Evolutionary conservation across 92 coral and sea anemone species (phyloP).

Genomic region (Heteractis magnifica): DNA sequence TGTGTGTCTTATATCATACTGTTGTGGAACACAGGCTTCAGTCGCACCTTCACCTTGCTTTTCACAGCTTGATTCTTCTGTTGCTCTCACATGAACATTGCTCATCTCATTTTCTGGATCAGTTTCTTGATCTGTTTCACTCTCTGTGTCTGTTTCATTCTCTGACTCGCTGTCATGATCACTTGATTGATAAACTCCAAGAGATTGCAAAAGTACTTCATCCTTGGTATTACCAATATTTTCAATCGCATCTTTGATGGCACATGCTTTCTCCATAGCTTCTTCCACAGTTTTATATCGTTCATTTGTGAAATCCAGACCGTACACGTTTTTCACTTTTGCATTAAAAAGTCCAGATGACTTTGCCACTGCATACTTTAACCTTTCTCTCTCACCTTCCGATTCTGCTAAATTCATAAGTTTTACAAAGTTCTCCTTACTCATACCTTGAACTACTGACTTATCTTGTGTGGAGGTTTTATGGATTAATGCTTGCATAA

Average conservation of each 20-base stretch:
- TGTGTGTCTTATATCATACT: slow-evolving; percentile 2
- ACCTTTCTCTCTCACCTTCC: slow-evolving; percentile 36
- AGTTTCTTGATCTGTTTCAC: slow-evolving; percentile 31
- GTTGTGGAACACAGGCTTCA: slow-evolving; percentile 1
- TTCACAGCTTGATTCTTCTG: background rate
- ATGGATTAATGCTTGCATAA: slow-evolving; percentile 26
- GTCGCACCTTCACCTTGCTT: background rate
- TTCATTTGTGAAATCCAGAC: slow-evolving; percentile 20
- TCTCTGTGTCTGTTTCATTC: slow-evolving; percentile 38
- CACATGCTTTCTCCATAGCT: slow-evolving; percentile 29
- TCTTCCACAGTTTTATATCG: slow-evolving; percentile 14
- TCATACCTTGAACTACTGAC: slow-evolving; percentile 15
- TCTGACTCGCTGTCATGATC: slow-evolving; percentile 8
- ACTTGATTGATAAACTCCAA: slow-evolving; percentile 16
- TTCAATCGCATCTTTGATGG: slow-evolving; percentile 32
- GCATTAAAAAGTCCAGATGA: slow-evolving; percentile 47
- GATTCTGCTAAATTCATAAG: slow-evolving; percentile 41
- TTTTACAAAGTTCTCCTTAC: slow-evolving; percentile 25
- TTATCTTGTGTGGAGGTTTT: slow-evolving; percentile 11
- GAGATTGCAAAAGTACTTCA: slow-evolving; percentile 33
- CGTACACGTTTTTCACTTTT: slow-evolving; percentile 38
- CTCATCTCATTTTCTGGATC: slow-evolving; percentile 32
- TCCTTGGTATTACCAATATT: slow-evolving; percentile 48
- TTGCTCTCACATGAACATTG: background rate
- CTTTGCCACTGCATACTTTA: slow-evolving; percentile 46